Base-by-base conservation (phyloP, 1,140 invertebrate genomes). In the Drosophila parvula region DNA sequence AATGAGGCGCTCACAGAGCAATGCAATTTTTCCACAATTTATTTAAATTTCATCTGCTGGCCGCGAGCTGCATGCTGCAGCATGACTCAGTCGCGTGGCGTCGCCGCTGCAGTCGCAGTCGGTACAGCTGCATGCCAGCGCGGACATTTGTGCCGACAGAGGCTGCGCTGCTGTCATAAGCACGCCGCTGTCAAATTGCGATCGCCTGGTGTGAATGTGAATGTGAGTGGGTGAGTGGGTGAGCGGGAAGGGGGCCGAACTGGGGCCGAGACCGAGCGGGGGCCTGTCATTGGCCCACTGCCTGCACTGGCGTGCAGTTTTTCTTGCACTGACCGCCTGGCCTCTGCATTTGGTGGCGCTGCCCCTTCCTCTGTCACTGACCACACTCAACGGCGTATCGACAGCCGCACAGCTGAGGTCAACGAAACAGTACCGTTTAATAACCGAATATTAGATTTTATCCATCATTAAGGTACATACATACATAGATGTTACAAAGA, bases 81-180 rank as follows among this genome's bases (percentile, higher is more conserved):
- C 77, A 77, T 88, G 83, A 88, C 73, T 88, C 83, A 86, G 81
- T 81, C 81, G 78, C 67, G 60, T 78, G 78, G 60, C 81, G 77
- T 47, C 60, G 75, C 51, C 28, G 48, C 38, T 11, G 30, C 74
- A 63, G 44, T 32, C 30, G 40, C 63, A 34, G 47, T 16, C 38
- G 59, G 53, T 45, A 30, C 34, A 18, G 45, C 57, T 51, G 62
- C 57, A 76, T 76, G 74, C 74, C 74, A 76, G 36, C 55, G 74
- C 68, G 60, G 71, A 65, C 59, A 56, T 61, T 55, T 76, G 41
- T 67, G 64, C 59, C 32, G 43, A 51, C 62, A 77, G 51, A 74
- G 73, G 61, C 74, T 59, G 74, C 55, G 36, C 30, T 40, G 36
- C 67, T 62, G 75, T 78, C 75, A 78, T 78, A 78, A 69, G 40